These are phyloP conservation scores for Cerceris rybyensis DNA, from an alignment of 2,888 invertebrate species.

Conservation along the genomic window DNA sequence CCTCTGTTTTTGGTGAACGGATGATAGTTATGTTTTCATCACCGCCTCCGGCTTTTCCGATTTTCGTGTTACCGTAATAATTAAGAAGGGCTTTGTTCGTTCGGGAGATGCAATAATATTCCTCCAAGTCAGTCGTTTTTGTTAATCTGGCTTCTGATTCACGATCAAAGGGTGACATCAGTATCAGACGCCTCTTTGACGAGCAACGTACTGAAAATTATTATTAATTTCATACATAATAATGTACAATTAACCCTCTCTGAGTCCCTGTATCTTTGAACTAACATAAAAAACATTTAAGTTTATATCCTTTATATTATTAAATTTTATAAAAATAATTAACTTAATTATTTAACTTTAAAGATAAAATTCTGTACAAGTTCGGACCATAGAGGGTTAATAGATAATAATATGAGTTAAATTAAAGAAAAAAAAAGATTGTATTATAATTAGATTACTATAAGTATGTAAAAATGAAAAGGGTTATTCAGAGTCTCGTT, in stretches of 20 bases:
- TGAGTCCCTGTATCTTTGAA: no score
- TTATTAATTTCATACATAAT: not conserved
- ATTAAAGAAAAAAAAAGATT: no score
- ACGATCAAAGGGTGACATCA: constrained; percentile 70
- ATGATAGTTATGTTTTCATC: constrained; percentile 70
- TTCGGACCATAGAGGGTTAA: not conserved
- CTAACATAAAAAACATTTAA: not conserved
- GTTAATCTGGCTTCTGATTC: constrained; percentile 65
- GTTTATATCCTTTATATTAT: no score
- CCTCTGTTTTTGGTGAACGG: constrained; percentile 65
- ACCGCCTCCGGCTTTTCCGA: constrained; percentile 66
- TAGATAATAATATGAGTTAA: no score
- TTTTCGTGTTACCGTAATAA: constrained; percentile 60
- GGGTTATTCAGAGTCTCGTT: not conserved
- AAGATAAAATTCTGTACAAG: not conserved
- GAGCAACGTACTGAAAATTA: constrained; percentile 62
- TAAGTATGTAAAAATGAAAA: not conserved
- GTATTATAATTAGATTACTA: no score
- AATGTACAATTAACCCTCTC: not conserved
- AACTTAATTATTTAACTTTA: no score
- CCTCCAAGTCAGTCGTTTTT: constrained; percentile 55
- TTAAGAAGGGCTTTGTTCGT: constrained; percentile 43
- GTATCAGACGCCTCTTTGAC: constrained; percentile 70
- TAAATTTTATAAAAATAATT: no score
- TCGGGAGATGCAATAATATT: constrained; percentile 55